These are phyloP conservation scores for Larimichthys crocea DNA, from an alignment of 2,113 vertebrate genomes.

Conservation along the genomic window DNA sequence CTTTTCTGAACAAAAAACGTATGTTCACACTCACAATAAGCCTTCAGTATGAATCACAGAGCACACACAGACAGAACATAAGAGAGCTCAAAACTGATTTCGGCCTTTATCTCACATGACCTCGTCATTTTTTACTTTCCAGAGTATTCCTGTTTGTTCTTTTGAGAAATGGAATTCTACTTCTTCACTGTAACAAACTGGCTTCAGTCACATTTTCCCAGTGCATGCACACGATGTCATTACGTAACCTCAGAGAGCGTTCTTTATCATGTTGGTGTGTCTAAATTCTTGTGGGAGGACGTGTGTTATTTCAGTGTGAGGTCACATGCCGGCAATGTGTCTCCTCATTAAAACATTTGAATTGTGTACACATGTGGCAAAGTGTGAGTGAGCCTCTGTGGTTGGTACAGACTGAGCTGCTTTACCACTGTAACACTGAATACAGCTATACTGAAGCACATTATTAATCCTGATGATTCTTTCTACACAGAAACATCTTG, in stretches of 20 bases:
- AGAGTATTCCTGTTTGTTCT: not conserved
- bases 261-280: no score
- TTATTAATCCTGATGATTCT: not conserved
- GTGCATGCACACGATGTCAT: not conserved
- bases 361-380: not conserved
- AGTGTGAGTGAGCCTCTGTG: not conserved
- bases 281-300: not conserved
- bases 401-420: not conserved
- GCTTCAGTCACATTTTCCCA: not conserved
- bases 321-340: not conserved
- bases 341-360: not conserved
- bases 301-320: not conserved
- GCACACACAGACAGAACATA: constrained; percentile 25
- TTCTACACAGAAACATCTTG: not conserved
- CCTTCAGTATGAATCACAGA: constrained; percentile 45
- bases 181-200: not conserved
- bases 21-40: constrained; percentile 47
- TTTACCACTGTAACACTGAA: not conserved
- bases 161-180: not conserved
- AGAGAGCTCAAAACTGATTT: constrained; percentile 25
- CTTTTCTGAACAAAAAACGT: constrained; percentile 40
- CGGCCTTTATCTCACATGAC: not conserved
- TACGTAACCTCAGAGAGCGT: not conserved
- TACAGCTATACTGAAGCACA: not conserved
- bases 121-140: not conserved